Evolutionary conservation across 2,888 invertebrate species (phyloP).

Genomic region (Eupithecia tripunctaria): DNA sequence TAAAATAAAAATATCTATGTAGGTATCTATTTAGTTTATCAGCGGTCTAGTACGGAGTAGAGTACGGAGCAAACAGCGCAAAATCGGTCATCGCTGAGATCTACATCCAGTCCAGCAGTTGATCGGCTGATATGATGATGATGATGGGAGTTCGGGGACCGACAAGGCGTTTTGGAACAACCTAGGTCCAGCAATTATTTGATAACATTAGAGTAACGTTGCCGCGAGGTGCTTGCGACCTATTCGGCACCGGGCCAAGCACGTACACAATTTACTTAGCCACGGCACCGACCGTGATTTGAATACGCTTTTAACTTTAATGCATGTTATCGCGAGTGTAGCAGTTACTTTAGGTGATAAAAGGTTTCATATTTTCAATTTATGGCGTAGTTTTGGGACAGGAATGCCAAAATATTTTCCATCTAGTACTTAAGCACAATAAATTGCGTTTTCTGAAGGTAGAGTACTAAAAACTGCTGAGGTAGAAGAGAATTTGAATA

Average conservation of each 20-base stretch:
- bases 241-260: constrained; percentile 79
- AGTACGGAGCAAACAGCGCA: no score
- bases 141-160: background rate
- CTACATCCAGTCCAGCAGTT: no score
- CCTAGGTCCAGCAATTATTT: constrained; percentile 34
- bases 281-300: constrained; percentile 70
- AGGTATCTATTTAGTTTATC: no score
- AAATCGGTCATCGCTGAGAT: no score
- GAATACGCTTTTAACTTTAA: constrained; percentile 70
- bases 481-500: no score
- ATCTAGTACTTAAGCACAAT: no score
- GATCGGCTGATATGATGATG: no score
- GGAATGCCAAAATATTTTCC: no score
- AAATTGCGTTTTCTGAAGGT: no score
- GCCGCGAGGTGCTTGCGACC: constrained; percentile 54
- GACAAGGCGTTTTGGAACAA: constrained; percentile 5
- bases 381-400: background rate
- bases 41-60: no score
- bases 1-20: no score
- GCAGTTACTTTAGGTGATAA: constrained; percentile 26
- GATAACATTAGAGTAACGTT: constrained; percentile 34
- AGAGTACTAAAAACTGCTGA: no score
- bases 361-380: constrained; percentile 18
- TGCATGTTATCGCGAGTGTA: constrained; percentile 45
- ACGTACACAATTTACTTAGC: constrained; percentile 83